Evolutionary conservation across 2,113 vertebrate species (phyloP).

Genomic region (Myrmecophaga tridactyla): DNA sequence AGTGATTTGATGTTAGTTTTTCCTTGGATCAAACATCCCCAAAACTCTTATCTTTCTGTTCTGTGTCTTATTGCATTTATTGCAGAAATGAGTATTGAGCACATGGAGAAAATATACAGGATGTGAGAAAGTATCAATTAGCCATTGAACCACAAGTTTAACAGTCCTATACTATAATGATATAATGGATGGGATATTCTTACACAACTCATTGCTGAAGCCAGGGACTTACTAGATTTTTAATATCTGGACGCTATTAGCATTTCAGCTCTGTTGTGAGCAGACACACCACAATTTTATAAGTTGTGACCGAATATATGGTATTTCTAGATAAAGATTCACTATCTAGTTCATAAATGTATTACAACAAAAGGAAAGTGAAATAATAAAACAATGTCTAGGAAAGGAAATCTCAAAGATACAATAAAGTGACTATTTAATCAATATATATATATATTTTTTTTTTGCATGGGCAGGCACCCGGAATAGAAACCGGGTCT

Average conservation of each 20-base stretch:
- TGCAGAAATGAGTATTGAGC: not conserved
- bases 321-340: not conserved
- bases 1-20: not conserved
- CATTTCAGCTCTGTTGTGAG: not conserved
- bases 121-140: too few species aligned
- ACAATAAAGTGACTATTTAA: not conserved
- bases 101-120: not conserved
- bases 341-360: not conserved
- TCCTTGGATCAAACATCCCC: not conserved
- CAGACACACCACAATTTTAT: not conserved
- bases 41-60: not conserved
- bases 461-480: too few species aligned
- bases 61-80: not conserved
- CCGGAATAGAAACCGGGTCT: too few species aligned
- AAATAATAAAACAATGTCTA: not conserved
- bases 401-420: not conserved
- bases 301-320: not conserved
- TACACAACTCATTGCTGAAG: not conserved
- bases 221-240: not conserved
- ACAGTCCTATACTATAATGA: not conserved
- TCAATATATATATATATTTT: too few species aligned
- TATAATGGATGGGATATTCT: not conserved
- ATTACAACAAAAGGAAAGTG: not conserved
- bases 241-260: not conserved
- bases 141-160: not conserved